Percentiles rank a stretch among this genome's conserved stretches.
Evolutionary conservation across 2,797 vertebrate species (phyloP).

Genomic region (Apogon talboti): DNA sequence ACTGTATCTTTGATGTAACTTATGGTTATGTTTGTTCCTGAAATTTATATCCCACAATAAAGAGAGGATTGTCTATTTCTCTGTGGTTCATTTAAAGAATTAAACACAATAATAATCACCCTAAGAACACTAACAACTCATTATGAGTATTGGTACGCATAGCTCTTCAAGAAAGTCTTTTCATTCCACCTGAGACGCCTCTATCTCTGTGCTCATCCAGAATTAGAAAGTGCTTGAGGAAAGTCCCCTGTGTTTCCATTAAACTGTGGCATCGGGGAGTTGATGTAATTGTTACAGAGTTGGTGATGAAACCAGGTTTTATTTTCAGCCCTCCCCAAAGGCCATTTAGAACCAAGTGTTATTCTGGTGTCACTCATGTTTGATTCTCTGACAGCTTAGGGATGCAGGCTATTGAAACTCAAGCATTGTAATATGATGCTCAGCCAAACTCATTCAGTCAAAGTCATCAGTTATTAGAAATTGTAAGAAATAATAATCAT

Average conservation of each 20-base stretch:
- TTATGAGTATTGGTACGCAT: not conserved
- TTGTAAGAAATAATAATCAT: no score
- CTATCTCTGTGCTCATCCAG: constrained; percentile 46
- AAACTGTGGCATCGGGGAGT: constrained; percentile 67
- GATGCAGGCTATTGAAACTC: not conserved
- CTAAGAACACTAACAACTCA: not conserved
- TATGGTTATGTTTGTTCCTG: constrained; percentile 52
- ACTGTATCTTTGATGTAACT: constrained; percentile 65
- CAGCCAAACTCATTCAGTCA: not conserved
- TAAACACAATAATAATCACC: not conserved
- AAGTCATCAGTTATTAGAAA: no score
- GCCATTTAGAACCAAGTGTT: constrained; percentile 22
- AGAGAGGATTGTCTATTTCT: constrained; percentile 64
- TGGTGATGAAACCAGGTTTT: constrained; percentile 77
- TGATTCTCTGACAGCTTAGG: not conserved
- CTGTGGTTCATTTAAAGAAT: constrained; percentile 21
- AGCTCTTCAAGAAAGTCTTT: constrained; percentile 3
- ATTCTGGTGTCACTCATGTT: constrained; percentile 6
- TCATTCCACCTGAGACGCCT: constrained; percentile 12
- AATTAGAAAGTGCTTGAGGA: constrained; percentile 60
- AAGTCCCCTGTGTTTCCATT: constrained; percentile 76
- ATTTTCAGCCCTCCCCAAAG: constrained; percentile 70
- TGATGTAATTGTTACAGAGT: constrained; percentile 79
- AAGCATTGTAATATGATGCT: not conserved
- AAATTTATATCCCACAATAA: constrained; percentile 80